Conservation (phyloP, 2,888 invertebrate genomes). For the Drosophila leonis region DNA sequence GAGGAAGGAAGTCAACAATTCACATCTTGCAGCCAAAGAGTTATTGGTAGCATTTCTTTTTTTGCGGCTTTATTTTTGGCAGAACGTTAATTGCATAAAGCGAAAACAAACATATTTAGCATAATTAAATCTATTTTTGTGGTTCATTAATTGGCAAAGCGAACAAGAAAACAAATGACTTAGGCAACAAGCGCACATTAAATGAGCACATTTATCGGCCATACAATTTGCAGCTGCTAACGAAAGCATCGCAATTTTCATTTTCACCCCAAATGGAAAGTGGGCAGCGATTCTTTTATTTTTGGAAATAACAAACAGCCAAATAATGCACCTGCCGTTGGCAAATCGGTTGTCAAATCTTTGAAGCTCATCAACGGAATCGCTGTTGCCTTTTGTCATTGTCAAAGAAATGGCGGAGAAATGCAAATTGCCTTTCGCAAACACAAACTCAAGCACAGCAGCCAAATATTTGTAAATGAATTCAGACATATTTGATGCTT, state of each 20-base stretch:
- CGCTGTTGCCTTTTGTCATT: slow-evolving; percentile 58
- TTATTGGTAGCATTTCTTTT: slow-evolving; percentile 43
- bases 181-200: slow-evolving; percentile 56
- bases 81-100: slow-evolving; percentile 31
- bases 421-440: slow-evolving; percentile 75
- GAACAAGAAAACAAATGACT: slow-evolving; percentile 61
- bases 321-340: slow-evolving; percentile 66
- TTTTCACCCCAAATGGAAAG: slow-evolving; percentile 70
- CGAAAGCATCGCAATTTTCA: slow-evolving; percentile 60
- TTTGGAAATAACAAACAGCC: slow-evolving; percentile 29
- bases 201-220: slow-evolving; percentile 26
- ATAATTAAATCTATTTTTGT: slow-evolving; percentile 63
- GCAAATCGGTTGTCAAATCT: slow-evolving; percentile 66
- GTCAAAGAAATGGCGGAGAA: slow-evolving; percentile 60
- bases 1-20: slow-evolving; percentile 40
- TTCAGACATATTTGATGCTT: slow-evolving; percentile 39
- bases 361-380: slow-evolving; percentile 66
- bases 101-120: slow-evolving; percentile 24
- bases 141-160: slow-evolving; percentile 47
- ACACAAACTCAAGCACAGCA: slow-evolving; percentile 8
- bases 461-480: slow-evolving; percentile 25
- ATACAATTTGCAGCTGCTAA: slow-evolving; percentile 65
- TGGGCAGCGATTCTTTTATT: slow-evolving; percentile 55
- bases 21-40: slow-evolving; percentile 51
- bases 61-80: slow-evolving; percentile 20